These are phyloP conservation scores for Antechinus flavipes DNA, from an alignment of 2,113 vertebrate genomes.

Conservation along the genomic window DNA sequence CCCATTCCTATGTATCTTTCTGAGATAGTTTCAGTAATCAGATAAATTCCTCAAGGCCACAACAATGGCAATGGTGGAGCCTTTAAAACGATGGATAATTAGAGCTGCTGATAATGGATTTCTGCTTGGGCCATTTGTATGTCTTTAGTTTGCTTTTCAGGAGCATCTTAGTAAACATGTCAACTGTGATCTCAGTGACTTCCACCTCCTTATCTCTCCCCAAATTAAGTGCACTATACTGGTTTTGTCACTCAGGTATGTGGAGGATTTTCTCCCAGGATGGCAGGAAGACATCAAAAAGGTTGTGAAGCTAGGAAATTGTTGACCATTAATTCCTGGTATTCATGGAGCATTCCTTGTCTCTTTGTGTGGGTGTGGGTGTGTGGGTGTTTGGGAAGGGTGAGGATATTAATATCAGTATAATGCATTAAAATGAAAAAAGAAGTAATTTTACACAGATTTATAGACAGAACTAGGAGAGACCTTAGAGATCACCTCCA, in stretches of 20 bases:
- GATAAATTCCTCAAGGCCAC: not conserved
- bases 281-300: not conserved
- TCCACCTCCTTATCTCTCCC: not conserved
- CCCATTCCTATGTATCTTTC: not conserved
- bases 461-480: not conserved
- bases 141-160: not conserved
- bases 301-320: not conserved
- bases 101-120: not conserved
- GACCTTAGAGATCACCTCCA: not conserved
- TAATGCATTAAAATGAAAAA: not conserved
- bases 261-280: not conserved
- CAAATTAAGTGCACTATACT: not conserved
- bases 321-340: not conserved
- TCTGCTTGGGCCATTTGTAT: not conserved
- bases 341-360: not conserved
- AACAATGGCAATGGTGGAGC: not conserved
- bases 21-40: not conserved
- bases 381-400: not conserved
- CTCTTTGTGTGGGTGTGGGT: not conserved
- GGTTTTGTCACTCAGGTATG: not conserved
- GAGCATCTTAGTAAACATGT: not conserved
- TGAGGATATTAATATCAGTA: not conserved
- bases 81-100: not conserved
- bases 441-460: not conserved
- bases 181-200: not conserved